phyloP scores from a whole-genome alignment of 2,797 vertebrate species.

The Rachycentron canadum region DNA sequence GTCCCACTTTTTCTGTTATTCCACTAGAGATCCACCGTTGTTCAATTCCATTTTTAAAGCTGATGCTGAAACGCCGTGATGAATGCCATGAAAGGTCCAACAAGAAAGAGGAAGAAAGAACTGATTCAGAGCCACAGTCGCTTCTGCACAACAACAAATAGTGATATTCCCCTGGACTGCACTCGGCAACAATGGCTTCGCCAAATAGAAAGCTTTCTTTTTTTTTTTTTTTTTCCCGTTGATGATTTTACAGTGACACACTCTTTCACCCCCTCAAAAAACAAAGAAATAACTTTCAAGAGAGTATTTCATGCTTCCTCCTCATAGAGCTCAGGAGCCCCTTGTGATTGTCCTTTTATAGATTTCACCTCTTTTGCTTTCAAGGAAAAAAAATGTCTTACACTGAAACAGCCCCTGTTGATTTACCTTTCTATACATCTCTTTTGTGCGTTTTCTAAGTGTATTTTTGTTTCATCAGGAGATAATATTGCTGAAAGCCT shows the following conservation, averaged over 20 bases:
- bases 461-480: conserved; percentile 16
- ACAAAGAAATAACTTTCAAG: neutral
- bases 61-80: conserved; percentile 36
- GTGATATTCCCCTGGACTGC: neutral
- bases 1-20: conserved; percentile 12
- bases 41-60: conserved; percentile 20
- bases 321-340: neutral
- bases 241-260: neutral
- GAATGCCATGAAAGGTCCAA: conserved; percentile 28
- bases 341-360: neutral
- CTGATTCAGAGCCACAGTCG: conserved; percentile 4
- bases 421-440: conserved; percentile 16
- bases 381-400: neutral
- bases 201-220: neutral
- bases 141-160: conserved; percentile 3
- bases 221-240: neutral
- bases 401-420: neutral
- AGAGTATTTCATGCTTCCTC: neutral
- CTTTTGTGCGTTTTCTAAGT: neutral
- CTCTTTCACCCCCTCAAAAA: neutral
- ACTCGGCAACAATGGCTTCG: neutral
- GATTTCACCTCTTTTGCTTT: neutral
- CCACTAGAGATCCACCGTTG: conserved; percentile 20
- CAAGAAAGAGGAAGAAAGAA: conserved; percentile 2
- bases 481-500: conserved; percentile 52